These are phyloP conservation scores for Osmoderma eremita DNA, from an alignment of 2,888 invertebrate genomes.

Conservation along the genomic window DNA sequence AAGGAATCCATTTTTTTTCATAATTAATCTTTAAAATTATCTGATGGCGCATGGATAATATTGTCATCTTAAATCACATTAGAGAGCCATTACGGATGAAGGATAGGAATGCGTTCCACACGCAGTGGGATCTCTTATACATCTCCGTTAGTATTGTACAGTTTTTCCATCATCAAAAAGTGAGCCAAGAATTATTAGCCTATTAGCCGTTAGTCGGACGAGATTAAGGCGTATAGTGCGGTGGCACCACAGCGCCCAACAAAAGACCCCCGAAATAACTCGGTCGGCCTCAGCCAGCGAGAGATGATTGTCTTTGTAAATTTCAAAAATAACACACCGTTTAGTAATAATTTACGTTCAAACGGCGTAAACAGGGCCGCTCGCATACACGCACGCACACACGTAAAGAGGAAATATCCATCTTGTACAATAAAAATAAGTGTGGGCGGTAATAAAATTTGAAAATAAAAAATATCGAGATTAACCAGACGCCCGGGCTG, in stretches of 20 bases:
- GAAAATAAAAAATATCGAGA: slow-evolving; percentile 43
- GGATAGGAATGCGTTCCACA: no score
- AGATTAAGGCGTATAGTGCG: no score
- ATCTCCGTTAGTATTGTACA: no score
- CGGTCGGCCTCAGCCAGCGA: not conserved
- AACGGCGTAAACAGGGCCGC: slow-evolving; percentile 32
- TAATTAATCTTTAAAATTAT: no score
- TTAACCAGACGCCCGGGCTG: slow-evolving; percentile 38
- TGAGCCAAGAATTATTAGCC: no score
- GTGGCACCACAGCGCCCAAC: slow-evolving; percentile 17
- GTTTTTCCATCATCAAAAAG: no score
- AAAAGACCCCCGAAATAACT: slow-evolving; percentile 35
- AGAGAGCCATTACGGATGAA: no score
- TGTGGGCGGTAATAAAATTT: slow-evolving; percentile 36
- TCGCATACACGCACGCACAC: not conserved
- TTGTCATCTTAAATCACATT: no score
- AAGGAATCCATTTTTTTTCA: no score
- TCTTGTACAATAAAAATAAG: slow-evolving; percentile 24
- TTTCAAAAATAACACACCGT: slow-evolving; percentile 37
- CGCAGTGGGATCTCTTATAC: no score
- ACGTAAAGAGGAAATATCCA: slow-evolving; percentile 10
- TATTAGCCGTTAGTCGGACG: no score
- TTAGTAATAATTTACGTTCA: slow-evolving; percentile 38
- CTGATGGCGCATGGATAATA: no score
- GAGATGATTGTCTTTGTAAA: slow-evolving; percentile 37